Evolutionary conservation across 2,888 invertebrate species (phyloP).

Genomic region (Nomada ruficornis): DNA sequence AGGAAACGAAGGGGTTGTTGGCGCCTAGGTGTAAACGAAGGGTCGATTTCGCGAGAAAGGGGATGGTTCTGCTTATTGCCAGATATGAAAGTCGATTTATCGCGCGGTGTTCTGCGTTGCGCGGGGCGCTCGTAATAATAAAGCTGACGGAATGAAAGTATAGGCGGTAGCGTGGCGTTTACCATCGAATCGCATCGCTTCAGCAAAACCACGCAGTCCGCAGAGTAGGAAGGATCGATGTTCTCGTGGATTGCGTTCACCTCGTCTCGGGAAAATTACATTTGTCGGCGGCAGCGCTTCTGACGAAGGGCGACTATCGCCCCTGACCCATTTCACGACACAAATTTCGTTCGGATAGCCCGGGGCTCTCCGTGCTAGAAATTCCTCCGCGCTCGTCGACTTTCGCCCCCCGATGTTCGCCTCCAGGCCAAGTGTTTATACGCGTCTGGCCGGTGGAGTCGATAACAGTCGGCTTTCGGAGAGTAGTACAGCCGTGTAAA

Average conservation of each 20-base stretch:
- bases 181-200: conserved; percentile 16
- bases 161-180: neutral
- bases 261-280: conserved; percentile 64
- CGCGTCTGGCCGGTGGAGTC: conserved; percentile 57
- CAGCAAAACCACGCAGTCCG: neutral
- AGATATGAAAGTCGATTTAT: neutral
- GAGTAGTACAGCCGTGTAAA: conserved; percentile 1
- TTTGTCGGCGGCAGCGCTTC: conserved; percentile 60
- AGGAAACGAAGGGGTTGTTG: neutral
- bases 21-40: conserved; percentile 25
- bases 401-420: conserved; percentile 61
- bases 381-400: conserved; percentile 71
- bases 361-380: conserved; percentile 72
- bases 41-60: neutral
- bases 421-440: conserved; percentile 76
- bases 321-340: conserved; percentile 79
- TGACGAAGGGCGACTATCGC: conserved; percentile 40
- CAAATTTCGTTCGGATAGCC: conserved; percentile 77
- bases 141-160: neutral
- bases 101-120: neutral
- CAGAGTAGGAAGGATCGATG: neutral
- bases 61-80: neutral
- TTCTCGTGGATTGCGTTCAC: conserved; percentile 47
- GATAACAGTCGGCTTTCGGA: conserved; percentile 11
- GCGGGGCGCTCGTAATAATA: neutral